These are phyloP conservation scores for Thaumatotibia leucotreta DNA, from an alignment of 1,140 invertebrate species.

Conservation along the genomic window DNA sequence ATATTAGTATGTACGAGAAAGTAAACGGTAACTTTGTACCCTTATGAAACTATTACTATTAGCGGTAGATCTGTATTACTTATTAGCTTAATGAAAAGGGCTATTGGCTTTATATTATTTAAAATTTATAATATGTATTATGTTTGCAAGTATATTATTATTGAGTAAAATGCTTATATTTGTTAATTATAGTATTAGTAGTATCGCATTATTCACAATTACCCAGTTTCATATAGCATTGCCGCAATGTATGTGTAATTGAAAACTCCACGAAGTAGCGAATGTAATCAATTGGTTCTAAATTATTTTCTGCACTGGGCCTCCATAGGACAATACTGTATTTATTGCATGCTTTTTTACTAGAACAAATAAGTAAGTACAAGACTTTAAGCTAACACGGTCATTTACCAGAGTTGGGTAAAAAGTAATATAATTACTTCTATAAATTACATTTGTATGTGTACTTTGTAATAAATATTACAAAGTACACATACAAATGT, in stretches of 20 bases:
- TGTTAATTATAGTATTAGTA: neutral
- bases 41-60: too few relatives aligned
- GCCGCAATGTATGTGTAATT: neutral
- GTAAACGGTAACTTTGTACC: too few relatives aligned
- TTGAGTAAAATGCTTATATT: neutral
- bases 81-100: too few relatives aligned
- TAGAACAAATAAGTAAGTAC: neutral
- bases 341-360: conserved; percentile 44
- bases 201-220: neutral
- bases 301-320: conserved; percentile 37
- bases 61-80: too few relatives aligned
- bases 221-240: neutral
- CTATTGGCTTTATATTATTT: neutral
- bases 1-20: too few relatives aligned
- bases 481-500: too few relatives aligned
- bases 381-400: neutral
- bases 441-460: too few relatives aligned
- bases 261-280: conserved; percentile 49
- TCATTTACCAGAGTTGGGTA: too few relatives aligned
- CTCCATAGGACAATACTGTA: conserved; percentile 24
- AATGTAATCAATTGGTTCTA: conserved; percentile 31
- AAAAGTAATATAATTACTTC: too few relatives aligned
- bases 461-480: too few relatives aligned
- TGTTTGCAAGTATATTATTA: neutral
- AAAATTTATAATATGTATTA: neutral